These are phyloP conservation scores for Pachycephus smyrnensis DNA, from an alignment of 2,888 invertebrate genomes.

Conservation along the genomic window DNA sequence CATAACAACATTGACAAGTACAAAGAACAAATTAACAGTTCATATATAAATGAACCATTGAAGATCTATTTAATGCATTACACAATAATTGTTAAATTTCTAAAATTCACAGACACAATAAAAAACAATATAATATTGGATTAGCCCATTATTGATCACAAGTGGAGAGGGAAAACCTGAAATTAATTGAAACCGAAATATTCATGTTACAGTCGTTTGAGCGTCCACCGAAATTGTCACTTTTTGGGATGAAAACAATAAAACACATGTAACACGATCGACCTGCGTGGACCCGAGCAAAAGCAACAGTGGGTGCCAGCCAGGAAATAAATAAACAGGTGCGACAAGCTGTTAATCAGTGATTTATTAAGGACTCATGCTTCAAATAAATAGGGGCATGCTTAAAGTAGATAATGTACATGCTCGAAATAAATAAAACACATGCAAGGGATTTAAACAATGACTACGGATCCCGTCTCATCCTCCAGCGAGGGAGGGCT, in stretches of 20 bases:
- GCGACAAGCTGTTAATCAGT: slow-evolving; percentile 63
- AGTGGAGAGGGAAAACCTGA: neutral
- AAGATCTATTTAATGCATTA: neutral
- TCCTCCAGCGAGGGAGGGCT: slow-evolving; percentile 59
- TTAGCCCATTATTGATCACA: neutral
- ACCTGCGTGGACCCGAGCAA: slow-evolving; percentile 34
- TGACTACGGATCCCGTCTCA: slow-evolving; percentile 66
- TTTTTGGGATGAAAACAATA: slow-evolving; percentile 1
- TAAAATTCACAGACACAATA: neutral
- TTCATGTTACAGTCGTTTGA: slow-evolving; percentile 1
- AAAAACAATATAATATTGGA: neutral
- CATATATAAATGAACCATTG: neutral
- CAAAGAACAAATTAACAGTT: neutral
- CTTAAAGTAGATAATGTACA: slow-evolving; percentile 55
- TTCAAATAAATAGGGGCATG: slow-evolving; percentile 61
- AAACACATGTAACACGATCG: slow-evolving; percentile 16
- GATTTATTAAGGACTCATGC: slow-evolving; percentile 65
- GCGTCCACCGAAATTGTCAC: slow-evolving; percentile 6
- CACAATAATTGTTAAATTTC: neutral
- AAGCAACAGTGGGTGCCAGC: slow-evolving; percentile 51
- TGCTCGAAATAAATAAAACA: slow-evolving; percentile 60
- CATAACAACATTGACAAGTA: neutral
- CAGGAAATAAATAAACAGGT: slow-evolving; percentile 61
- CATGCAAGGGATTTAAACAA: slow-evolving; percentile 56
- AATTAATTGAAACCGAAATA: neutral